phyloP scores from a whole-genome alignment of 1,140 invertebrate genomes.

The Psix sp. region DNA sequence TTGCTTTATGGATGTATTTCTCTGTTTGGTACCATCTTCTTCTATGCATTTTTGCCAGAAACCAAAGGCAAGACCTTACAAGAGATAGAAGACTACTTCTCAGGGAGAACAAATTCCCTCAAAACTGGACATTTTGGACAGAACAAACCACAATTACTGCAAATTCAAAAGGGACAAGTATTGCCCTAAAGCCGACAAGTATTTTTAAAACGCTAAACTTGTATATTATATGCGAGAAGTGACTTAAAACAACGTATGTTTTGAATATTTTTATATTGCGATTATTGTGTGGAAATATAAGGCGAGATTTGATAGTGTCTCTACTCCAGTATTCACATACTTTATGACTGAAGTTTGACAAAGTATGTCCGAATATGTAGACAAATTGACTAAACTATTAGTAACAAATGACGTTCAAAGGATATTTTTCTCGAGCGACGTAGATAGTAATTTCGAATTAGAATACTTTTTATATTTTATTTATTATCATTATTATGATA shows the following conservation, averaged over 20 bases:
- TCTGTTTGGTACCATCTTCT: conserved; percentile 78
- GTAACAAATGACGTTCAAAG: no score
- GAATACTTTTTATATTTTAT: no score
- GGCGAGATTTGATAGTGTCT: conserved; percentile 7
- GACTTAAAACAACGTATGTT: conserved; percentile 37
- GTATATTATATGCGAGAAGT: conserved; percentile 24
- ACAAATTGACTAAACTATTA: no score
- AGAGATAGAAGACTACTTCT: conserved; percentile 86
- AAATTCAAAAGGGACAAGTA: conserved; percentile 67
- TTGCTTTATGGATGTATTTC: conserved; percentile 81
- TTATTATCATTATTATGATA: no score
- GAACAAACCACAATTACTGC: conserved; percentile 61
- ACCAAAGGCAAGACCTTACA: conserved; percentile 87
- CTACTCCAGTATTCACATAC: conserved; percentile 44
- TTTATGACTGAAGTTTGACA: conserved; percentile 38
- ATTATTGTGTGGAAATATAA: conserved; percentile 1
- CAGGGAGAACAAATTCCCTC: conserved; percentile 75
- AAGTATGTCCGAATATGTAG: conserved; percentile 20
- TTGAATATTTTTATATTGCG: conserved; percentile 37
- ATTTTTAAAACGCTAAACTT: conserved; percentile 18
- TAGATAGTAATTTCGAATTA: no score
- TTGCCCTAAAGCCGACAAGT: conserved; percentile 63
- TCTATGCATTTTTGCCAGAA: conserved; percentile 84
- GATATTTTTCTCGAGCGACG: no score
- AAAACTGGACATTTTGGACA: conserved; percentile 62